Percentiles rank a stretch among this genome's conserved stretches.
phyloP scores from a whole-genome alignment of 2,797 vertebrate species.

The Hippocampus kuda region DNA sequence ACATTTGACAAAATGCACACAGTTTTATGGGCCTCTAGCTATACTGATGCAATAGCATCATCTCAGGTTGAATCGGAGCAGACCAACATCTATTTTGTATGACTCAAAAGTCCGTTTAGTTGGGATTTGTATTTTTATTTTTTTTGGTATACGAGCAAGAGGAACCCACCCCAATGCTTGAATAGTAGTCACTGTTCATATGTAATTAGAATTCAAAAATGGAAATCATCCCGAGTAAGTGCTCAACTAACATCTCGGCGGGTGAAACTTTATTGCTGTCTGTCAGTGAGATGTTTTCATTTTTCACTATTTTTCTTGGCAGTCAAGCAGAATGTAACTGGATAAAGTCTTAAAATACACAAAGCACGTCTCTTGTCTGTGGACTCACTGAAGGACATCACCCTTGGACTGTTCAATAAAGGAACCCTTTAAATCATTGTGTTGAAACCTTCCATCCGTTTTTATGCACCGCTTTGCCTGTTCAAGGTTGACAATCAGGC shows the following conservation, averaged over 20 bases:
- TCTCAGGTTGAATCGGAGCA: not conserved
- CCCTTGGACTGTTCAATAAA: not conserved
- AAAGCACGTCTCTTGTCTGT: not conserved
- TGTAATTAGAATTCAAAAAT: not conserved
- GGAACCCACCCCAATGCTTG: not conserved
- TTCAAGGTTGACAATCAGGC: not conserved
- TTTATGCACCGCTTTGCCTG: not conserved
- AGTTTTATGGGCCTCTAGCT: not conserved
- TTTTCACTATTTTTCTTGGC: not conserved
- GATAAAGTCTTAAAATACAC: not conserved
- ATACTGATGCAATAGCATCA: not conserved
- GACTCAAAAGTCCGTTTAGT: not conserved
- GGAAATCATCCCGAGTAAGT: not conserved
- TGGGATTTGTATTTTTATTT: not conserved
- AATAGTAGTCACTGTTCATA: not conserved
- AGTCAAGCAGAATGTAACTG: not conserved
- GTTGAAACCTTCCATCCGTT: not conserved
- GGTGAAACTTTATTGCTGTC: not conserved
- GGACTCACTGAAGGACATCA: conserved; percentile 2
- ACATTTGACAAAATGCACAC: not conserved
- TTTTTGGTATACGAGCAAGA: not conserved
- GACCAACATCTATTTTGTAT: not conserved
- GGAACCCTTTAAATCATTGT: not conserved
- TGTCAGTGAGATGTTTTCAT: not conserved
- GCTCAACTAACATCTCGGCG: not conserved